phyloP scores from a whole-genome alignment of 1,140 invertebrate species.

The Drosophila lini region DNA sequence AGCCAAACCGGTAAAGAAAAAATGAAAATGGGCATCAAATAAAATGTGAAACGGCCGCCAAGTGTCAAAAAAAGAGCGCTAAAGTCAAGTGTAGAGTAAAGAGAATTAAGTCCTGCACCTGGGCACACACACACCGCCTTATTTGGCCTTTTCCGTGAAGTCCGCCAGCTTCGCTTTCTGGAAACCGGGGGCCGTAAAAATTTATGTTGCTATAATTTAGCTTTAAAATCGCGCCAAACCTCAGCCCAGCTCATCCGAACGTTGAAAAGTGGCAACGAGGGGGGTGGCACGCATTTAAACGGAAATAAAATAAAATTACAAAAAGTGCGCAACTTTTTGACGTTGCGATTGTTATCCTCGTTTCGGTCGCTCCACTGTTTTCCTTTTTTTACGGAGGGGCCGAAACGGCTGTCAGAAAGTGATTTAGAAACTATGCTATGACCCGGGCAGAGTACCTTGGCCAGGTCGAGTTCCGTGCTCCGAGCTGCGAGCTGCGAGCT shows the following conservation, averaged over 20 bases:
- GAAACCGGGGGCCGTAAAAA: conserved; percentile 66
- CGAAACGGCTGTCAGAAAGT: conserved; percentile 76
- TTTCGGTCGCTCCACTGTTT: conserved; percentile 35
- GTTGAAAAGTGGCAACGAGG: conserved; percentile 20
- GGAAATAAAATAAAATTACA: conserved; percentile 82
- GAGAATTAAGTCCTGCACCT: conserved; percentile 77
- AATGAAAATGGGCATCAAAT: conserved; percentile 68
- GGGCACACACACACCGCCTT: conserved; percentile 24
- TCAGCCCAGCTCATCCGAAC: conserved; percentile 23
- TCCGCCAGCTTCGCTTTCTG: neutral
- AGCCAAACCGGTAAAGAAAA: conserved; percentile 11
- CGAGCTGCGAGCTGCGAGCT: conserved; percentile 4
- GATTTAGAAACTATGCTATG: conserved; percentile 78
- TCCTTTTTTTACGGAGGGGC: conserved; percentile 13
- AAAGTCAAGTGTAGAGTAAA: conserved; percentile 69
- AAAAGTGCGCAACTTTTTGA: conserved; percentile 82
- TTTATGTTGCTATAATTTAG: conserved; percentile 77
- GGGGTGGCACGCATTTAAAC: conserved; percentile 72
- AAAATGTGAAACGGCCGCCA: conserved; percentile 73
- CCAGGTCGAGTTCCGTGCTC: conserved; percentile 29
- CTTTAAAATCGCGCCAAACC: conserved; percentile 70
- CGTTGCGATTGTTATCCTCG: conserved; percentile 77
- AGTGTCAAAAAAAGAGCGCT: conserved; percentile 60
- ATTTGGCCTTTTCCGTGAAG: conserved; percentile 17
- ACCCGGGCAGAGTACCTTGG: conserved; percentile 35